phyloP scores from a whole-genome alignment of 2,888 invertebrate species.

The Aspidapion aeneum region DNA sequence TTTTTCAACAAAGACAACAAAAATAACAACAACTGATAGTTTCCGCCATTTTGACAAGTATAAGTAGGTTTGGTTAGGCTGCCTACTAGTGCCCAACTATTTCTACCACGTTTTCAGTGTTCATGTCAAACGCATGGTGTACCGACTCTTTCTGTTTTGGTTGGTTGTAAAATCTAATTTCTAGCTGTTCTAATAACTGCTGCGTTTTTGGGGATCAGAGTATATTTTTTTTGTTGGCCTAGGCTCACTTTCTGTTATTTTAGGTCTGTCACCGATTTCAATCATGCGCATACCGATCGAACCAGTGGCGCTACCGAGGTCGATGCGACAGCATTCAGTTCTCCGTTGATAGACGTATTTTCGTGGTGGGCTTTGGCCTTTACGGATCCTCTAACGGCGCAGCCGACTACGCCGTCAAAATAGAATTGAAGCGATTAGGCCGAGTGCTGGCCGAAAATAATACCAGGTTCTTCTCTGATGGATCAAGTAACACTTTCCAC shows the following conservation, averaged over 20 bases:
- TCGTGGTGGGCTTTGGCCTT: conserved; percentile 92
- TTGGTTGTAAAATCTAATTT: too few species aligned
- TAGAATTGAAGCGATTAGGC: conserved; percentile 88
- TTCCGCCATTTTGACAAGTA: too few species aligned
- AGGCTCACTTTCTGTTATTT: conserved; percentile 33
- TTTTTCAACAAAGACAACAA: too few species aligned
- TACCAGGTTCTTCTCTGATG: conserved; percentile 94
- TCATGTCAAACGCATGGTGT: too few species aligned
- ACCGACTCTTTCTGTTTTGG: too few species aligned
- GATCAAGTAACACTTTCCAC: conserved; percentile 93
- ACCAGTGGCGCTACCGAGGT: conserved; percentile 96
- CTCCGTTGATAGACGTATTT: conserved; percentile 92
- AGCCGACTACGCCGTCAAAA: conserved; percentile 91
- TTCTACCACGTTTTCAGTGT: too few species aligned
- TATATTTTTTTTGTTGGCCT: too few species aligned
- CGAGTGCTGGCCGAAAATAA: conserved; percentile 86
- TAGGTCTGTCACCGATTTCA: conserved; percentile 94
- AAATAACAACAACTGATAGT: too few species aligned
- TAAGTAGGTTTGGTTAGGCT: too few species aligned
- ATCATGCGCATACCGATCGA: conserved; percentile 93
- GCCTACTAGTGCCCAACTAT: too few species aligned
- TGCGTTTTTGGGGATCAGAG: too few species aligned
- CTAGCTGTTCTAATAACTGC: too few species aligned
- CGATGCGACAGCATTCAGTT: conserved; percentile 97
- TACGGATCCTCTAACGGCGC: conserved; percentile 96